Conservation (phyloP, 2,113 vertebrate genomes). For the Suncus etruscus region DNA sequence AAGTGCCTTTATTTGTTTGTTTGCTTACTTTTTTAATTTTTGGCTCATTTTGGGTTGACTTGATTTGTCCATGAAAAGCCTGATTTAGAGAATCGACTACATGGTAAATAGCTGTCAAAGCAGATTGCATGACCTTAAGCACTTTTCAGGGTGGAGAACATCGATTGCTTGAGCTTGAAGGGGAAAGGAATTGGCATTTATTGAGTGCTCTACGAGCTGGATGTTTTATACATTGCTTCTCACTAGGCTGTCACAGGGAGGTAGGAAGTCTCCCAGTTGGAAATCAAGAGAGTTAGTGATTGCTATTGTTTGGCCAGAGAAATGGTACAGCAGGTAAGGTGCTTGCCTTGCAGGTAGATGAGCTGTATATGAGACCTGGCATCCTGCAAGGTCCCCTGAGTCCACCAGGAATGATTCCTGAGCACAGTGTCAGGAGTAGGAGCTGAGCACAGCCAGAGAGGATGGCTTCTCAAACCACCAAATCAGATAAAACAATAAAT, state of each 20-base stretch:
- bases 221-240: not conserved
- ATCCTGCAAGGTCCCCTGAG: too few relatives aligned
- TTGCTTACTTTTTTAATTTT: not conserved
- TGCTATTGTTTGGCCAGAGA: not conserved
- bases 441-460: too few relatives aligned
- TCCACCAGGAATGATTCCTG: too few relatives aligned
- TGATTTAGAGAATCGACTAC: slow-evolving; percentile 52
- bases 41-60: slow-evolving; percentile 39
- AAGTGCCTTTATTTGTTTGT: not conserved
- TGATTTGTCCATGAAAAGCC: slow-evolving; percentile 1
- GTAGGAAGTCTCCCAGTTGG: not conserved
- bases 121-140: not conserved
- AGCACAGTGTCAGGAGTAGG: too few relatives aligned
- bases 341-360: too few relatives aligned
- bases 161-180: not conserved
- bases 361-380: too few relatives aligned
- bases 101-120: slow-evolving; percentile 17
- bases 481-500: not conserved
- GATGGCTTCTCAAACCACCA: too few relatives aligned
- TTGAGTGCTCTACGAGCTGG: not conserved
- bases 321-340: too few relatives aligned
- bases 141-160: slow-evolving; percentile 44
- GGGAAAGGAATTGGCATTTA: not conserved
- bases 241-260: slow-evolving; percentile 18
- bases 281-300: not conserved